Conservation (phyloP, 1,140 invertebrate species). For the Temnothorax longispinosus region DNA sequence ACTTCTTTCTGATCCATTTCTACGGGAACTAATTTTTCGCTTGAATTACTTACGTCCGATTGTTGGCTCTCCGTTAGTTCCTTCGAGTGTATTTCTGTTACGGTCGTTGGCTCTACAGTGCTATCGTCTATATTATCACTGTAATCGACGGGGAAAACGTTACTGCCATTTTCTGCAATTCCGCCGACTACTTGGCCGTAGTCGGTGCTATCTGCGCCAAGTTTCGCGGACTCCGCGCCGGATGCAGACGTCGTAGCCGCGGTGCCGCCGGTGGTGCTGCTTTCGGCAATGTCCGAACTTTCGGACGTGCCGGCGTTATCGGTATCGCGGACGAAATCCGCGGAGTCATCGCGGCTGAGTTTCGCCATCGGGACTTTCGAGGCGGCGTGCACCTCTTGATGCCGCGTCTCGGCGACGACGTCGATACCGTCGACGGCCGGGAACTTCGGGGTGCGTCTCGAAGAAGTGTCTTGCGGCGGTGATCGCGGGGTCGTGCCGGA, state of each 20-base stretch:
- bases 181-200: neutral
- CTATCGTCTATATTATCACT: conserved; percentile 38
- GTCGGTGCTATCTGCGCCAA: neutral
- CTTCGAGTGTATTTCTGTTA: neutral
- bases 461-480: neutral
- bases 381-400: neutral
- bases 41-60: conserved; percentile 60
- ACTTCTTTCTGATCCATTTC: neutral
- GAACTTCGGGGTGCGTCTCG: neutral
- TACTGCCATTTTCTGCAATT: neutral
- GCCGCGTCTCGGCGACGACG: conserved; percentile 5
- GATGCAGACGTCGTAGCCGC: conserved; percentile 5
- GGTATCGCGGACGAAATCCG: neutral
- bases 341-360: neutral
- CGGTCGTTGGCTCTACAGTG: neutral
- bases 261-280: neutral
- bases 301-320: conserved; percentile 28
- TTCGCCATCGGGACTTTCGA: neutral
- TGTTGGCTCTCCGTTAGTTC: neutral
- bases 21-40: conserved; percentile 12
- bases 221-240: conserved; percentile 20
- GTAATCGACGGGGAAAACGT: conserved; percentile 24
- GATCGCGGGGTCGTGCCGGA: neutral
- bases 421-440: neutral
- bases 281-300: conserved; percentile 45